Evolutionary conservation across 2,113 vertebrate genomes (phyloP).

Genomic region (Vombatus ursinus): DNA sequence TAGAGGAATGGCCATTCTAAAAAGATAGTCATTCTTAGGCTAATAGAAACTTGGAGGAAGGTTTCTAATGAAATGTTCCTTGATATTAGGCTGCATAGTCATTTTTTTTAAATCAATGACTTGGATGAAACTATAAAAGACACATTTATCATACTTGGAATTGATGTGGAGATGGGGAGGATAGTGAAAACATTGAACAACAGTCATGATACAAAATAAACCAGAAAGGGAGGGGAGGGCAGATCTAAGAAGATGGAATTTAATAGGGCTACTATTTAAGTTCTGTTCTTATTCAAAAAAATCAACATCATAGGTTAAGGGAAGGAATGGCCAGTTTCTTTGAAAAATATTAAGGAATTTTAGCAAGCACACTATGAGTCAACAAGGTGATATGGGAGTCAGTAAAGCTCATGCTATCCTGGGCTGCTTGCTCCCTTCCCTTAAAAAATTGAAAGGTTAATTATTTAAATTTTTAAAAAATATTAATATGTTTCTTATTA

Average conservation of each 20-base stretch:
- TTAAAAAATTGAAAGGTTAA: neutral
- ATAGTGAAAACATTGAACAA: neutral
- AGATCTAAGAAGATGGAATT: neutral
- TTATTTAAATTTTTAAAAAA: neutral
- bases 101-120: neutral
- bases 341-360: neutral
- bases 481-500: neutral
- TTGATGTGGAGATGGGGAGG: neutral
- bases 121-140: neutral
- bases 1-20: neutral
- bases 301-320: neutral
- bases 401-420: neutral
- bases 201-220: neutral
- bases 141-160: neutral
- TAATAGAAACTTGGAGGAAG: neutral
- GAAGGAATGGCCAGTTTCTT: neutral
- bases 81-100: neutral
- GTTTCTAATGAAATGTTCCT: neutral
- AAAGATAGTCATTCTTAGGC: neutral
- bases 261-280: neutral
- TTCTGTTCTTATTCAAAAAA: neutral
- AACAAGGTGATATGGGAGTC: neutral
- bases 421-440: neutral
- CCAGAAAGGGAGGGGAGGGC: neutral
- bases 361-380: neutral